Percentiles rank a stretch among this genome's conserved stretches.
Evolutionary conservation across 53 echinoderm and acorn worm species (phyloP).

Genomic region (Echinarachnius parma): DNA sequence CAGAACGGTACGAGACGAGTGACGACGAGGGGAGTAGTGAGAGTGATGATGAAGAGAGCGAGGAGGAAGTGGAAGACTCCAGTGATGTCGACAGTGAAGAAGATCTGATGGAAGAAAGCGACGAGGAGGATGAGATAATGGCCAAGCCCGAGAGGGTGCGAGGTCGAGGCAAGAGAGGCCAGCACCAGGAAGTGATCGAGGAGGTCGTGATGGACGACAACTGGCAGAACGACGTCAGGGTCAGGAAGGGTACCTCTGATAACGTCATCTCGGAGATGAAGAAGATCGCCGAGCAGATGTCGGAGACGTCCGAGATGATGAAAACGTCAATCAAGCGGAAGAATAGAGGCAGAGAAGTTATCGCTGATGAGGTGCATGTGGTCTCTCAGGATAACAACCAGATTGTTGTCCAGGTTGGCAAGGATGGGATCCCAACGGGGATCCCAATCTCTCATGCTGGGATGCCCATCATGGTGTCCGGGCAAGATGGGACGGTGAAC

Average conservation of each 20-base stretch:
- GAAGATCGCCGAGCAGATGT: slow-evolving; percentile 48
- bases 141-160: slow-evolving; percentile 36
- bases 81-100: slow-evolving; percentile 44
- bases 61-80: slow-evolving; percentile 44
- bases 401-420: slow-evolving; percentile 39
- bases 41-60: slow-evolving; percentile 43
- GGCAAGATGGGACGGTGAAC: slow-evolving; percentile 20
- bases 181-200: slow-evolving; percentile 30
- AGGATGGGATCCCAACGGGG: slow-evolving; percentile 18
- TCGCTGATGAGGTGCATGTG: slow-evolving; percentile 25
- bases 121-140: slow-evolving; percentile 44
- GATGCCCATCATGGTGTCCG: slow-evolving; percentile 31
- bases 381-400: slow-evolving; percentile 31
- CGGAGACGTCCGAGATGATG: slow-evolving; percentile 43
- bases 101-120: slow-evolving; percentile 40
- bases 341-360: background rate
- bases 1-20: slow-evolving; percentile 42
- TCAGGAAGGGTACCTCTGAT: slow-evolving; percentile 21
- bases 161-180: slow-evolving; percentile 28
- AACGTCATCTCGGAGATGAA: slow-evolving; percentile 43
- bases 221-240: slow-evolving; percentile 26
- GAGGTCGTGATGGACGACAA: slow-evolving; percentile 38
- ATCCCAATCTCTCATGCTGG: slow-evolving; percentile 25
- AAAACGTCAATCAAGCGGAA: slow-evolving; percentile 37
- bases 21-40: slow-evolving; percentile 42